Evolutionary conservation across 2,113 vertebrate species (phyloP).

Genomic region (Sterrhoptilus dennistouni): DNA sequence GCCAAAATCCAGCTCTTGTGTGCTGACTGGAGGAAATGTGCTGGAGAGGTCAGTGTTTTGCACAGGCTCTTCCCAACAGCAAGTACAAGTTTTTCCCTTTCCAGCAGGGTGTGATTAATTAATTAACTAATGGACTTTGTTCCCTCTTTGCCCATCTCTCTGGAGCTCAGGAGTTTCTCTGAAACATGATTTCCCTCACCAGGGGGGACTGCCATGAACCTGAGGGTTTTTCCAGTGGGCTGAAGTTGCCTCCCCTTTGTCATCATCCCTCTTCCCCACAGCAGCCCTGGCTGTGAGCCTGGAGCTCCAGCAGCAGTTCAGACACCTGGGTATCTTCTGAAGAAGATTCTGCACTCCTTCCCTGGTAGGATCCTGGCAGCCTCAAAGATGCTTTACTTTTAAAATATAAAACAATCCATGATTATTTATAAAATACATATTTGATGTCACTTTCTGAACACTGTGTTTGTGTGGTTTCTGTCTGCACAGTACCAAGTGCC

Average conservation of each 20-base stretch:
- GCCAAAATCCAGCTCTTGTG: not conserved
- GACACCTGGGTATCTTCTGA: not conserved
- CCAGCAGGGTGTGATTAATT: not conserved
- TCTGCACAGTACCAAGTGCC: not conserved
- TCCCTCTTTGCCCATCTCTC: not conserved
- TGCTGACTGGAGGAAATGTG: not conserved
- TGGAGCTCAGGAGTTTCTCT: not conserved
- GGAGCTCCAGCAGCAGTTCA: not conserved
- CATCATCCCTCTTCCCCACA: fast-evolving
- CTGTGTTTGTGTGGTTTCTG: not conserved
- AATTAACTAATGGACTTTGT: not conserved
- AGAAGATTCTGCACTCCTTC: not conserved
- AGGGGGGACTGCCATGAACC: not conserved
- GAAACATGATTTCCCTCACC: fast-evolving
- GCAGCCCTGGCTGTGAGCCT: not conserved
- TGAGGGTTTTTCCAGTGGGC: not conserved
- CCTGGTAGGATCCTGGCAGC: not conserved
- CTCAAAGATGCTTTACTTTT: not conserved
- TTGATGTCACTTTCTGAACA: not conserved
- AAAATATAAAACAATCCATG: not conserved
- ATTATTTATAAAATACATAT: not conserved
- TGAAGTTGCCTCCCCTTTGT: not conserved
- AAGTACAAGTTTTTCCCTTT: not conserved
- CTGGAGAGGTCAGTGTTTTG: not conserved
- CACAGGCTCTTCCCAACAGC: not conserved